Base-by-base conservation (phyloP, 2,888 invertebrate species). In the Gisinianus flammeolus region DNA sequence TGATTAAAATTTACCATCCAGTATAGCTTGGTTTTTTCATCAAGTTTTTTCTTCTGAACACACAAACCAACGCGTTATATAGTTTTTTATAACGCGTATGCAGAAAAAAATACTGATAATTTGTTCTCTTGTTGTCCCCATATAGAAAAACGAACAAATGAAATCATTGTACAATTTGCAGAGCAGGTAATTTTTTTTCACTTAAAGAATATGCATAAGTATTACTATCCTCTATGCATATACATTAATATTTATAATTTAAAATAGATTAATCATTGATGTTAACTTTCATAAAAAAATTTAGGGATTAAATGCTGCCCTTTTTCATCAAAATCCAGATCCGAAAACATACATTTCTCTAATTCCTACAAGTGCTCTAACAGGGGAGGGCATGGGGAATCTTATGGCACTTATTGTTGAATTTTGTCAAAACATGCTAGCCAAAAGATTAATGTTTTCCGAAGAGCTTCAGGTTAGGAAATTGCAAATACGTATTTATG, bases 301-400 rank as follows among this genome's bases (percentile, higher is more conserved):
- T 52, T 88, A 94, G 92, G 95, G 96, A 85, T 87, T 99, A 76
- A 99, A 99, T 87, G 96, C 98, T 0, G 94, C 96, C 0, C 87
- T 99, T 58, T 98, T 95, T 88, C 96, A 95, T 87, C 96, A 98
- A 85, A 99, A 99, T 89, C 95, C 95, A 0, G 97, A 99, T 87
- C 92, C 93, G 0, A 92, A 94, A 77, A 93, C 93, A 68, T 99
- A 98, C 86, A 93, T 98, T 62, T 97, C 97, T 0, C 89, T 99
- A 86, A 94, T 99, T 16, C 99, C 99, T 0, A 99, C 99, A 0
- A 98, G 98, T 78, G 99, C 99, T 0, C 94, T 96, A 82, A 94
- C 96, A 0, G 99, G 99, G 26, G 99, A 99, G 87, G 98, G 97
- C 62, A 96, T 99, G 96, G 98, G 98, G 74, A 99, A 99, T 88